These are phyloP conservation scores for Tribolium madens DNA, from an alignment of 1,140 invertebrate genomes.

Conservation along the genomic window DNA sequence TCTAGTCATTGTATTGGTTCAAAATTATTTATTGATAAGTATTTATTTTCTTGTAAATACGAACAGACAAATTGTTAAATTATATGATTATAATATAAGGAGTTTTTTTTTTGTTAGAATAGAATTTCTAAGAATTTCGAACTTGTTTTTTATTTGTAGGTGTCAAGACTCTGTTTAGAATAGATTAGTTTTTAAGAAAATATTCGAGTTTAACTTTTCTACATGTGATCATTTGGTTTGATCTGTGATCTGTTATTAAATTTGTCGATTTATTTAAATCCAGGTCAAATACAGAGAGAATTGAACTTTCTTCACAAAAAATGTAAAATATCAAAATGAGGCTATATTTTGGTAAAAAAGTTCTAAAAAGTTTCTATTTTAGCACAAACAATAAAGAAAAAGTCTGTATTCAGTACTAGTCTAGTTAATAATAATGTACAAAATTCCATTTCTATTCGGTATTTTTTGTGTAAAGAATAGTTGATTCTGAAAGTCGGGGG, in stretches of 20 bases:
- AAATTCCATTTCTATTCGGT: constrained; percentile 57
- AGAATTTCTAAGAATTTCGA: constrained; percentile 24
- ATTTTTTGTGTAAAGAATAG: constrained; percentile 57
- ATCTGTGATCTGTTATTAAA: constrained; percentile 55
- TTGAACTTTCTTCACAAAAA: constrained; percentile 59
- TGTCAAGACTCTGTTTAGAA: constrained; percentile 34
- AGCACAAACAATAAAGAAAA: constrained; percentile 58
- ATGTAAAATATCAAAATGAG: constrained; percentile 58
- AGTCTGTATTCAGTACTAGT: constrained; percentile 51
- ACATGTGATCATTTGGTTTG: constrained; percentile 44
- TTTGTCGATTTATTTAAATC: constrained; percentile 40
- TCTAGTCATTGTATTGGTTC: constrained; percentile 42
- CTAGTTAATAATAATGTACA: constrained; percentile 59
- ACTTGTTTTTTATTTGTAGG: constrained; percentile 37
- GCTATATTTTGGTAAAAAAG: constrained; percentile 62
- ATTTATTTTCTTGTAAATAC: constrained; percentile 40
- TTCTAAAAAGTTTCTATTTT: constrained; percentile 61
- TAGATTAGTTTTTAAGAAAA: constrained; percentile 14
- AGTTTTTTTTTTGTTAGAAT: constrained; percentile 41
- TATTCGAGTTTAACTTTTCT: constrained; percentile 44
- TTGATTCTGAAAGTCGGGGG: constrained; percentile 55
- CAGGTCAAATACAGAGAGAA: constrained; percentile 60
- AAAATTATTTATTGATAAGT: constrained; percentile 41
- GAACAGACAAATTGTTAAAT: constrained; percentile 25
- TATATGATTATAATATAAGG: constrained; percentile 31